phyloP scores from a whole-genome alignment of 2,888 invertebrate species.

The Terebella lapidaria region DNA sequence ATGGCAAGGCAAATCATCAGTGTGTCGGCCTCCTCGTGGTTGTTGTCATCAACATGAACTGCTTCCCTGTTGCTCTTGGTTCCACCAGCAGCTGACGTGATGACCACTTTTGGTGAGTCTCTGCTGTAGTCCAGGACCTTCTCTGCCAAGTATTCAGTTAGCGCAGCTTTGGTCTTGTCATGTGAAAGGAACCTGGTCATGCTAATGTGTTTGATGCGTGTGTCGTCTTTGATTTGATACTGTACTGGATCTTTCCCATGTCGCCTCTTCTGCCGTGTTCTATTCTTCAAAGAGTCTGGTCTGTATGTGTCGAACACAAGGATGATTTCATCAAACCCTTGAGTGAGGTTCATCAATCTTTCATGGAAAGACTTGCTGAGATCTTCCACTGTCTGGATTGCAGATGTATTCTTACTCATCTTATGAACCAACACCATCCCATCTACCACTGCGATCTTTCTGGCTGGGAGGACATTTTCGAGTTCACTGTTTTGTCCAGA shows the following conservation, averaged over 20 bases:
- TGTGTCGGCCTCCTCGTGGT: too few relatives aligned
- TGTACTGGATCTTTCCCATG: constrained; percentile 5
- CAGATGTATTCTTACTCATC: constrained; percentile 9
- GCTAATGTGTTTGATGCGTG: constrained; percentile 11
- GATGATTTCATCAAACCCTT: constrained; percentile 12
- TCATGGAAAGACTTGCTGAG: constrained; percentile 2
- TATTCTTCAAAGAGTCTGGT: constrained; percentile 12
- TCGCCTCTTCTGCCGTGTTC: constrained; percentile 7
- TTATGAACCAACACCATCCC: constrained; percentile 13
- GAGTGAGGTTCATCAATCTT: constrained; percentile 1
- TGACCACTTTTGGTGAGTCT: constrained; percentile 7
- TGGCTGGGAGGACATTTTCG: too few relatives aligned
- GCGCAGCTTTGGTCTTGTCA: too few relatives aligned
- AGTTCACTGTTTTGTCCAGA: too few relatives aligned
- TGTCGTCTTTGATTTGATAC: constrained; percentile 13
- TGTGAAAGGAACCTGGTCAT: constrained; percentile 17
- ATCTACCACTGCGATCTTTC: constrained; percentile 14
- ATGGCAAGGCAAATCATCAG: not conserved
- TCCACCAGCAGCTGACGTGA: constrained; percentile 11
- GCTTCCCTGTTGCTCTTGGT: constrained; percentile 13
- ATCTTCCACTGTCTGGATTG: constrained; percentile 7
- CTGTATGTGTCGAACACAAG: constrained; percentile 4
- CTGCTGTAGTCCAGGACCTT: constrained; percentile 13
- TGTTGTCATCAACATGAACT: too few relatives aligned
- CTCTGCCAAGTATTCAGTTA: too few relatives aligned